Evolutionary conservation across 2,888 invertebrate species (phyloP).

Genomic region (Amphiduros pacificus): DNA sequence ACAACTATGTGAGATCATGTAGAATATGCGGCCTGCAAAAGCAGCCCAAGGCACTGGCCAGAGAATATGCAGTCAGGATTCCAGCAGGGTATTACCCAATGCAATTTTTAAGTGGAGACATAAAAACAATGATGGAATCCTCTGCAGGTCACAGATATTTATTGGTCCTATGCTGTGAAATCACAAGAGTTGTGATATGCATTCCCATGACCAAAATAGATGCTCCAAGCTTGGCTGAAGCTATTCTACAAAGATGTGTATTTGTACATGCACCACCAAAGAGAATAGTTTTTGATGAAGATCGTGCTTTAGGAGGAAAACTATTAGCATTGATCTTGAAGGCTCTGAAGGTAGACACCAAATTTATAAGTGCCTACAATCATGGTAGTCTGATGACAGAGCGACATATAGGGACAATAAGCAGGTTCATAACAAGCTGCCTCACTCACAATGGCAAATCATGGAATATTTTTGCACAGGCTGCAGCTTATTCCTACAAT

Average conservation of each 20-base stretch:
- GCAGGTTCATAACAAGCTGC: not conserved
- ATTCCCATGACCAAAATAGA: not conserved
- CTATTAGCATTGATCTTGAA: not conserved
- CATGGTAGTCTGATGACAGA: not conserved
- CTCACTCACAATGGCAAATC: not conserved
- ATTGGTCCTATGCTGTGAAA: not conserved
- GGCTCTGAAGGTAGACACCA: not conserved
- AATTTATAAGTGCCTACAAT: not conserved
- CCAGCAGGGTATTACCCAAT: not conserved
- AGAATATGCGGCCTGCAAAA: not conserved
- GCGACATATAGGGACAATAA: not conserved
- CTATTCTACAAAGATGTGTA: not conserved
- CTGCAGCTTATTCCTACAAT: slow-evolving; percentile 1
- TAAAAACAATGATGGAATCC: not conserved
- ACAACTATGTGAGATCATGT: not conserved
- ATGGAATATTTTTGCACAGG: not conserved
- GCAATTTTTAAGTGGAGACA: too few relatives aligned
- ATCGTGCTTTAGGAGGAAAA: not conserved
- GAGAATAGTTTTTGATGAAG: not conserved
- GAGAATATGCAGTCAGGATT: not conserved
- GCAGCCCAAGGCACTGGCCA: not conserved
- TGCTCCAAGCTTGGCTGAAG: not conserved
- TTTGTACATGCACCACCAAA: not conserved
- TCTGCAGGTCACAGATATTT: not conserved
- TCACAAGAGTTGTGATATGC: not conserved